Evolutionary conservation across 2,888 invertebrate species (phyloP), one percentile per base, ranked within the genome.

Genomic region (Drosophila paracracens): DNA sequence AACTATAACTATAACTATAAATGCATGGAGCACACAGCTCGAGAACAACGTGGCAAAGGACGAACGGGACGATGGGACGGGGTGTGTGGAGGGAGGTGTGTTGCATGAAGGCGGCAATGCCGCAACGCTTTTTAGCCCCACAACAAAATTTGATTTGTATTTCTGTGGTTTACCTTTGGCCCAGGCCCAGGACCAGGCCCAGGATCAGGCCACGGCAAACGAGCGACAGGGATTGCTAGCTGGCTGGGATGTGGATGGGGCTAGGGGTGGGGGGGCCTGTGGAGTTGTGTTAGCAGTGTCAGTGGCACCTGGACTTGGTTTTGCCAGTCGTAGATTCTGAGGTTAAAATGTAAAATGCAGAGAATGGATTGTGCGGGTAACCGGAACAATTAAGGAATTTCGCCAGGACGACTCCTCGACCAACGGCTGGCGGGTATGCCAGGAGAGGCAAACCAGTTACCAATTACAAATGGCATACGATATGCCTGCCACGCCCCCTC

Each of bases 371-470:
- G 91, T 92, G 92, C 90, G 92, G 92, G 91, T 92, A 92, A 92
- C 92, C 92, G 90, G 91, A 92, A 92, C 92, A 92, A 92, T 92
- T 92, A 92, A 92, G 92, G 91, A 92, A 91, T 90, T 92, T 91
- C 68, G 75, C 76, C 82, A 85, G 73, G 73, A 76, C 73, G 68
- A 73, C 46, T 46, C 46, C 25, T 46, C 46, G 46, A 70, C 64
- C 58, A 36, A 71, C 59, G 69, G 62, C 70, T 13, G 13, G n/a
- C 18, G 29, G 29, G n/a, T 3, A n/a, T 60, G 62, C 43, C 35
- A 33, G 62, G 54, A 27, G n/a, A 38, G 38, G 27, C 27, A 38
- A 56, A 56, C 67, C 59, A 68, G 80, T 71, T 77, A 85, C 85
- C 88, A 88, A 88, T 88, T 84, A 83, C 83, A 82, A 83, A 88